Base-by-base conservation (phyloP, 2,113 vertebrate species). In the Leucosticte australis region DNA sequence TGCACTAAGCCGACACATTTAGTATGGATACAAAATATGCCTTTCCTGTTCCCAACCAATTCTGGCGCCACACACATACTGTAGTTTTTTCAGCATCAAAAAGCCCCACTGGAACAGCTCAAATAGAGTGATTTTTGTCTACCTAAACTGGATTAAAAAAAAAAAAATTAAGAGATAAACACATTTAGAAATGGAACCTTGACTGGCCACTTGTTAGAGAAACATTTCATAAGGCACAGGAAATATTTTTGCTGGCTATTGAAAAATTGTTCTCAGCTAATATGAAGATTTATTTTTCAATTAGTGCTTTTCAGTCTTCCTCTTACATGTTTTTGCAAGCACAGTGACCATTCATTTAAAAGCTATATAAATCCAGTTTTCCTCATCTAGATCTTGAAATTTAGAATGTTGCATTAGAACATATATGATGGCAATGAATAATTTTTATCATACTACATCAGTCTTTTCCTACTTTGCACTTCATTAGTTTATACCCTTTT, bases 31-130 rank as follows among this genome's bases (percentile, higher is more conserved):
- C 82, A 83, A 96, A 84, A 97, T 85, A 69, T 64, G 62, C 49
- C 87, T 95, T 97, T 97, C 94, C 82, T 97, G 76, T 96, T 97
- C 95, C 94, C 88, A 97, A 73, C 87, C 74, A 83, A n/a, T 83
- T 92, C 87, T 90, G 77, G 77, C 3, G 8, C 91, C 92, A 97
- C 95, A 95, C 91, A 97, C 75, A 74, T n/a, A 78, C 69, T 76
- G 47, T 75, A 71, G 57, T 74, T 75, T 82, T 90, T 89, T 84
- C 55, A 87, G 20, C 9, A 13, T 70, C 27, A 83, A 67, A 94
- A 91, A 15, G 4, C 1, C 10, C 4, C 13, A n/a, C n/a, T 55
- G 67, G 30, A 85, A 47, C 10, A 83, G 22, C 47, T 60, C 27
- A 56, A 39, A 91, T 7, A 56, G 8, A 76, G 9, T 21, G 5